Evolutionary conservation across 2,797 vertebrate species (phyloP).

Genomic region (Martes flavigula): DNA sequence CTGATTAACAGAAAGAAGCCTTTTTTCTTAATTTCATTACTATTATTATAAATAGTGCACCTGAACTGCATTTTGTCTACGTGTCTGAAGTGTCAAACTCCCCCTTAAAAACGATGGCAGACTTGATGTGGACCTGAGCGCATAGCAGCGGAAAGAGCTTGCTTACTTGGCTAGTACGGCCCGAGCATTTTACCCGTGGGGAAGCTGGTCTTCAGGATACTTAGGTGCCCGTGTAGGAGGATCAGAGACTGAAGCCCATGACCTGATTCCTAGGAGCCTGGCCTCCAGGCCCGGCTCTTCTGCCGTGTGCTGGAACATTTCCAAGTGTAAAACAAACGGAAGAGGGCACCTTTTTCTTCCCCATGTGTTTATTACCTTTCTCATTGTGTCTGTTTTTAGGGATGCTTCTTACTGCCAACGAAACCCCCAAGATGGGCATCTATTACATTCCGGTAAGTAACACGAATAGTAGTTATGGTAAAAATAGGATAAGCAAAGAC

Average conservation of each 20-base stretch:
- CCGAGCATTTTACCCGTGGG: background rate
- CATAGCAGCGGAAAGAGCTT: background rate
- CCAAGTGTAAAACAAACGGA: background rate
- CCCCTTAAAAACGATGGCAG: background rate
- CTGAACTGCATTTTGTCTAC: background rate
- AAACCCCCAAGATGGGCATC: slow-evolving; percentile 98
- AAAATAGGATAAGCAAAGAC: background rate
- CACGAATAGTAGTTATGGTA: background rate
- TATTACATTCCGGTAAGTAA: slow-evolving; percentile 97
- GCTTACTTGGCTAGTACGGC: background rate
- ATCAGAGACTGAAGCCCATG: background rate
- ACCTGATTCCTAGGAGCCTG: accelerated
- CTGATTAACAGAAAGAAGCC: background rate
- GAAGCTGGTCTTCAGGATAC: background rate
- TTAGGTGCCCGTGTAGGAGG: background rate
- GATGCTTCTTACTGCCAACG: slow-evolving; percentile 98
- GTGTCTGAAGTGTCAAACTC: background rate
- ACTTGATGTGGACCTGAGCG: background rate
- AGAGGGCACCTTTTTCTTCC: background rate
- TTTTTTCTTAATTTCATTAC: background rate
- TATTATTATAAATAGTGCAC: background rate
- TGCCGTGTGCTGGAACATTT: accelerated
- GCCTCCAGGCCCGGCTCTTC: background rate
- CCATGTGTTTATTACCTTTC: slow-evolving; percentile 62
- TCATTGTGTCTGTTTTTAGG: slow-evolving; percentile 85